Evolutionary conservation across 2,113 vertebrate genomes (phyloP), one percentile per base, ranked within the genome.

Genomic region (Euleptes europaea): DNA sequence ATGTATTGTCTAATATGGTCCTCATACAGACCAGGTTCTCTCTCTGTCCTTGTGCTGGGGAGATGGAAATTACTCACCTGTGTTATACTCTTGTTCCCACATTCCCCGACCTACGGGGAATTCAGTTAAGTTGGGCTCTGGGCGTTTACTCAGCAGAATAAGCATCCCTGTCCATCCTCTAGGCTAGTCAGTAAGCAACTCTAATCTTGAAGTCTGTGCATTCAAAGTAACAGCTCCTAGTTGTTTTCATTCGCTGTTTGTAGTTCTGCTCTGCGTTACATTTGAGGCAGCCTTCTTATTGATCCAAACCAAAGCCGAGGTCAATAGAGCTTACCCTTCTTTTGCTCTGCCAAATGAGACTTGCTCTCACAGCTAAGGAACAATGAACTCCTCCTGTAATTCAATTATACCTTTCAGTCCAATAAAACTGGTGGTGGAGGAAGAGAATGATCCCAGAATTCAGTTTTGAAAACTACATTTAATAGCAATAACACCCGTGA

Each of bases 231-330:
- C 0, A 2, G 71, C 63, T 63, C 88, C 2, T 86, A 85, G 81
- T 7, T 26, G 69, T 72, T 74, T 88, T 88, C 83, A 90, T 89
- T 85, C 84, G 72, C 11, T 88, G 63, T 44, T 9, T 74, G 47
- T 31, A 91, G 66, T 17, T 3, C 85, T 92, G 89, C 89, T 67
- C 51, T 88, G 66, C 11, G 35, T 63, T 44, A 49, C 72, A 80
- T 74, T 86, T 86, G 71, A 72, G 78, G 1, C 31, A n/a, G 74
- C 57, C 88, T 86, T 75, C 73, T 85, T 54, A 49, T 67, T n/a
- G 57, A 74, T 71, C 14, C 23, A 31, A 26, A 82, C 78, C 78
- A 9, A 57, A 7, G 28, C 60, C 79, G 67, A 73, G 42, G 83
- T 38, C 2, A 70, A 72, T 0, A 19, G 77, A 93, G 90, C 35